Conservation (phyloP, 30 jellyfish, hydroid and myxozoan genomes). For the Pseudorhiza aurosa region DNA sequence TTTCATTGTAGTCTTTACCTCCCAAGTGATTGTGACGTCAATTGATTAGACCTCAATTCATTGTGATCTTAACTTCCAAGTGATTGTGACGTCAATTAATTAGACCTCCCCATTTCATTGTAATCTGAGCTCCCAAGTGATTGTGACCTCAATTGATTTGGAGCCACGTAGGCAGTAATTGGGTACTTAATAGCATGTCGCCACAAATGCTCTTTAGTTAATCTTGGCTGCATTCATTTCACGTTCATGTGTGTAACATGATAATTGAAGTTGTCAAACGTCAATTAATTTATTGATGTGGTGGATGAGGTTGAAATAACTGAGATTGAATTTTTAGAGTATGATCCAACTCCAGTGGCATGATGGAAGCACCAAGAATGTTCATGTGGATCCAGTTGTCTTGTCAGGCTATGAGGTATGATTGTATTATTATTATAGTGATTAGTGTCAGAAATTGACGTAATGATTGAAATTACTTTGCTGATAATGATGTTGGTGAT, state of each 20-base stretch:
- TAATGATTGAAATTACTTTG: no score
- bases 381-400: slow-evolving; percentile 90
- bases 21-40: neutral
- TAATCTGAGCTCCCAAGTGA: no score
- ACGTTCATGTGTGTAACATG: no score
- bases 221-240: no score
- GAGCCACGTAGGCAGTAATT: no score
- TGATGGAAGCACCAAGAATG: slow-evolving; percentile 92
- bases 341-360: slow-evolving; percentile 97
- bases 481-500: neutral
- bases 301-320: no score
- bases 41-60: neutral
- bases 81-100: neutral
- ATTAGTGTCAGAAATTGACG: no score
- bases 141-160: neutral
- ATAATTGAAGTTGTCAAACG: no score
- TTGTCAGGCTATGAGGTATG: slow-evolving; percentile 73
- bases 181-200: no score
- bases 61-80: neutral
- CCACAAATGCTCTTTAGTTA: no score
- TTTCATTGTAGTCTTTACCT: no score
- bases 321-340: slow-evolving; percentile 63
- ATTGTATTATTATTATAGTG: neutral
- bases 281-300: no score
- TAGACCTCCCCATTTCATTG: neutral